Percentiles rank a stretch among this genome's conserved stretches.
These are phyloP conservation scores for Lepidothrix coronata DNA, from an alignment of 2,113 vertebrate species.

Conservation along the genomic window DNA sequence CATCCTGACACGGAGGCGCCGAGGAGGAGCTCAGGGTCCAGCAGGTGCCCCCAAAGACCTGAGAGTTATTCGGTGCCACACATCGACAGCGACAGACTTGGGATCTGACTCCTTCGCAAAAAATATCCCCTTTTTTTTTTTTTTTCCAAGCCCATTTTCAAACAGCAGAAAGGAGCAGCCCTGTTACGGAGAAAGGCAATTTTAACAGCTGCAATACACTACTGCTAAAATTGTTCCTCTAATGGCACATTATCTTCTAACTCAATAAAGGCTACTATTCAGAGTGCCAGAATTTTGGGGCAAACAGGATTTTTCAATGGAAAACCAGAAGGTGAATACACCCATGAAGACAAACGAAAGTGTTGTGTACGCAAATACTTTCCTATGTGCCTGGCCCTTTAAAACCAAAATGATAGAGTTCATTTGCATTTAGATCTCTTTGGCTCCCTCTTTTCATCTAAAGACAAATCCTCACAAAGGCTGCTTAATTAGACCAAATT, in stretches of 20 bases:
- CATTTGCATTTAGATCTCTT: slow-evolving; percentile 84
- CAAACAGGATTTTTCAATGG: neutral
- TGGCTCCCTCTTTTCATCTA: slow-evolving; percentile 75
- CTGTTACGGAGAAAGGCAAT: neutral
- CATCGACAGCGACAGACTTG: neutral
- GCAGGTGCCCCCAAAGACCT: slow-evolving; percentile 5
- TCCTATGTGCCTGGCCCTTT: slow-evolving; percentile 62
- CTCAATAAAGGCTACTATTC: neutral
- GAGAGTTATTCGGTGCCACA: neutral
- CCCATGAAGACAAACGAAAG: neutral
- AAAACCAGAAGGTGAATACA: neutral
- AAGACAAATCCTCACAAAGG: slow-evolving; percentile 84
- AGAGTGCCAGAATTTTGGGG: neutral
- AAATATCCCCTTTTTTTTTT: neutral
- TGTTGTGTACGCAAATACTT: neutral
- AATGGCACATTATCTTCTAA: neutral
- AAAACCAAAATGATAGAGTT: slow-evolving; percentile 68
- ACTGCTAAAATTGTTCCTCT: neutral
- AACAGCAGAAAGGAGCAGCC: neutral
- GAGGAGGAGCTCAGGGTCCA: slow-evolving; percentile 24
- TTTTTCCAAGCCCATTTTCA: neutral
- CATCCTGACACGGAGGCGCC: neutral
- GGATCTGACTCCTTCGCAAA: neutral
- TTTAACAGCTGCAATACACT: neutral
- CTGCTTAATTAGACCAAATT: slow-evolving; percentile 86